Evolutionary conservation across 92 coral and sea anemone species (phyloP).

Genomic region (Bergia sp.): DNA sequence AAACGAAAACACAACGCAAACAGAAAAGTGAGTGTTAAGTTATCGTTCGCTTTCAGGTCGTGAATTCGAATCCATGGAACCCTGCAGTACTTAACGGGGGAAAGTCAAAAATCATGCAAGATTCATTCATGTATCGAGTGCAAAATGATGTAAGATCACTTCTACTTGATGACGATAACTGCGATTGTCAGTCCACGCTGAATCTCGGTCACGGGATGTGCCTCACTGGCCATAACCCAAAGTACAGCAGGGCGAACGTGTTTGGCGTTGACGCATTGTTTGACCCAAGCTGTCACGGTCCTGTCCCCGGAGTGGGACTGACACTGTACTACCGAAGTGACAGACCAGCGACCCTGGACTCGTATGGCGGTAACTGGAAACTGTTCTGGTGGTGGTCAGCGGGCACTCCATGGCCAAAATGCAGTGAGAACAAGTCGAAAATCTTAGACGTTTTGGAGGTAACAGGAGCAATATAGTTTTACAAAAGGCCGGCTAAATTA

Average conservation of each 20-base stretch:
- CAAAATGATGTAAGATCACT: constrained; percentile 75
- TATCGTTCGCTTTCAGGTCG: constrained; percentile 18
- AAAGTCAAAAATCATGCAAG: constrained; percentile 64
- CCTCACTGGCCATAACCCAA: constrained; percentile 41
- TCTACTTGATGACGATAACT: constrained; percentile 77
- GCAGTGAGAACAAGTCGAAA: constrained; percentile 6
- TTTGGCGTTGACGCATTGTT: constrained; percentile 76
- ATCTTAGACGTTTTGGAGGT: constrained; percentile 48
- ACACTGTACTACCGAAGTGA: constrained; percentile 70
- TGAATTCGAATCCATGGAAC: constrained; percentile 68
- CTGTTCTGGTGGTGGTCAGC: constrained; percentile 86
- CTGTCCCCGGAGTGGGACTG: constrained; percentile 57
- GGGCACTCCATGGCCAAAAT: constrained; percentile 66
- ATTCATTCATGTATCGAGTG: constrained; percentile 77
- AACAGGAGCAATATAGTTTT: background rate
- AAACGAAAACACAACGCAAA: background rate
- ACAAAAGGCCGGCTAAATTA: too few relatives aligned
- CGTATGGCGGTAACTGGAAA: constrained; percentile 63
- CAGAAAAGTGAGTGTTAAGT: too few relatives aligned
- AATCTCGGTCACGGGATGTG: constrained; percentile 81
- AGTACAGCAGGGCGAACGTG: constrained; percentile 41
- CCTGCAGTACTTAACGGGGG: constrained; percentile 68
- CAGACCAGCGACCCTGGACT: constrained; percentile 33
- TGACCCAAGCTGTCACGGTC: constrained; percentile 69
- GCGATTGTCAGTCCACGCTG: constrained; percentile 73